Evolutionary conservation across 2,888 invertebrate species (phyloP), one percentile per base, ranked within the genome.

Genomic region (Electrophaes corylata): DNA sequence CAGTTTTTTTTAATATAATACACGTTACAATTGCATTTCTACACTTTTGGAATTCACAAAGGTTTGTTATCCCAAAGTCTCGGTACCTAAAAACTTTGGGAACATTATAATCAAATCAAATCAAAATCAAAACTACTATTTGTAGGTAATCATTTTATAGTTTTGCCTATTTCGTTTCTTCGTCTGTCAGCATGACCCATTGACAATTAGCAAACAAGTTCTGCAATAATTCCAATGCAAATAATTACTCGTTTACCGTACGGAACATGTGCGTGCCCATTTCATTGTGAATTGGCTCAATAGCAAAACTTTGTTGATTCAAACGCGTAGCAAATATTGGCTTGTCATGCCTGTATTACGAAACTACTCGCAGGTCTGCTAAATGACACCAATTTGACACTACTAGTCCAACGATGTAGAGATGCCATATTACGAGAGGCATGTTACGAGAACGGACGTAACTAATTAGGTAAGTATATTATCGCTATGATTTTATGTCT

Each of bases 321-420:
- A 62, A 23, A 67, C 59, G 52, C 57, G 61, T 56, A 60, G 62
- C 67, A 73, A 75, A 77, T 75, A 72, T 69, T 75, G 72, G 59
- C 66, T 52, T 67, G 66, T 77, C 73, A 72, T 65, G 57, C 60
- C 37, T 50, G 60, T 58, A 52, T 67, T 63, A 62, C 60, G 58
- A 50, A 60, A 67, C 55, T 45, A 43, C 33, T 39, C 35, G 52
- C 49, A 41, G 57, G 48, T 57, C 39, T 53, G 39, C 57, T 44
- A 46, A 56, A 62, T 73, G 74, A 78, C 75, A 68, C 72, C 71
- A 69, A 69, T 72, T 67, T 67, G 68, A 72, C 67, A 46, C 43
- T 29, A 40, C 46, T 20, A 41, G 46, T 40, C 65, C 35, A 68
- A 59, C 43, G 68, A 62, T 2, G 31, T 33, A 60, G 37, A 60